phyloP scores from a whole-genome alignment of 2,113 vertebrate species.

The Indri indri region DNA sequence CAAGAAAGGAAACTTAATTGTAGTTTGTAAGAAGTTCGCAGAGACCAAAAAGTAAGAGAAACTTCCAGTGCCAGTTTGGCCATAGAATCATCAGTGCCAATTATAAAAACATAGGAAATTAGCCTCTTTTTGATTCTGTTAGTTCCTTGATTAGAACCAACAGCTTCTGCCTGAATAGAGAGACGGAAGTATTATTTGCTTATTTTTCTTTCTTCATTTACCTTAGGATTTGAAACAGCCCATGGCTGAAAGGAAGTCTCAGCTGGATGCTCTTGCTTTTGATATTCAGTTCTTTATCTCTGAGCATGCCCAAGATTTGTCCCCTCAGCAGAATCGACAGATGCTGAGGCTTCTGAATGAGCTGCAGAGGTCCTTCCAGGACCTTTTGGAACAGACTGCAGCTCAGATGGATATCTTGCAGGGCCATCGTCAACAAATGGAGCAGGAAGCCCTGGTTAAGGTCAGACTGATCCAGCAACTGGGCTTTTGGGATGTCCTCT shows the following conservation, averaged over 20 bases:
- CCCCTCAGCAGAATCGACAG: constrained; percentile 90
- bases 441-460: constrained; percentile 81
- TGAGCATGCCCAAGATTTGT: constrained; percentile 91
- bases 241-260: constrained; percentile 83
- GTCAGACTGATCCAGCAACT: constrained; percentile 72
- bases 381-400: constrained; percentile 82
- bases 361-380: constrained; percentile 90
- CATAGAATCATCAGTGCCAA: background rate
- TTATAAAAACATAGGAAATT: constrained; percentile 34
- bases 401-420: constrained; percentile 85
- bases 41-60: background rate
- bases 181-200: background rate
- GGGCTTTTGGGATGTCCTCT: constrained; percentile 30
- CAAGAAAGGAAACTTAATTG: constrained; percentile 6
- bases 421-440: constrained; percentile 81
- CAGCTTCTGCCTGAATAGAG: background rate
- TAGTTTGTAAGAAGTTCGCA: constrained; percentile 26
- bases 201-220: background rate
- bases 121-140: background rate
- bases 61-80: background rate
- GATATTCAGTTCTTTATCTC: constrained; percentile 94
- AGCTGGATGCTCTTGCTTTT: constrained; percentile 87
- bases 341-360: constrained; percentile 91
- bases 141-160: constrained; percentile 12
- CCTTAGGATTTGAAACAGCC: constrained; percentile 87